These are phyloP conservation scores for Lytechinus pictus DNA, from an alignment of 35 echinoderm and acorn worm species.

Conservation along the genomic window DNA sequence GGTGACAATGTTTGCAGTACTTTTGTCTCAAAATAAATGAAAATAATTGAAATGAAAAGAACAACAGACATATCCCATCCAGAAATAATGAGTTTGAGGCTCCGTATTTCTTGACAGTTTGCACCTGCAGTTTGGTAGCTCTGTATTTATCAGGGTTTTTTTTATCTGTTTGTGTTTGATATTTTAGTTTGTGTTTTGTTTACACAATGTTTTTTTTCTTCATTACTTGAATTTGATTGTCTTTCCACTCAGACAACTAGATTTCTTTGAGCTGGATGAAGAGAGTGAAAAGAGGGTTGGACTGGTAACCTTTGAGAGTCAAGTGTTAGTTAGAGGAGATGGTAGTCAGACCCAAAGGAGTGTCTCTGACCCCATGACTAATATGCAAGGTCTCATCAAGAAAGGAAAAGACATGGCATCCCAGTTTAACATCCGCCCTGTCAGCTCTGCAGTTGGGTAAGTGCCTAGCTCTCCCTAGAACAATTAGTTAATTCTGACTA, in stretches of 20 bases:
- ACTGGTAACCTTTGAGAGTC: conserved; percentile 76
- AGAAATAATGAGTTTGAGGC: too few relatives aligned
- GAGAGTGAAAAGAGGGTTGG: conserved; percentile 78
- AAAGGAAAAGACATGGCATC: conserved; percentile 56
- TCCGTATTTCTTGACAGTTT: too few relatives aligned
- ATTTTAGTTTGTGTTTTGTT: conserved; percentile 7
- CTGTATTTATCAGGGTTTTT: too few relatives aligned
- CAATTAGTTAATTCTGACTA: too few relatives aligned
- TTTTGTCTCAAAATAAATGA: too few relatives aligned
- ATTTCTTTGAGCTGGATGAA: conserved; percentile 80
- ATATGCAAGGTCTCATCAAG: conserved; percentile 54
- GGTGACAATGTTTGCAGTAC: too few relatives aligned
- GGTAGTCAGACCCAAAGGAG: conserved; percentile 22
- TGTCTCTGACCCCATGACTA: conserved; percentile 41
- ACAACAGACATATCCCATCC: too few relatives aligned
- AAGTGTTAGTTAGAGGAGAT: conserved; percentile 64
- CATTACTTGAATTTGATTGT: neutral
- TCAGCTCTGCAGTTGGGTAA: conserved; percentile 55
- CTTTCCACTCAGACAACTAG: conserved; percentile 75
- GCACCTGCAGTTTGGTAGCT: too few relatives aligned
- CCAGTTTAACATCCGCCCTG: conserved; percentile 34
- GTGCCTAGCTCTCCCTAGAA: neutral
- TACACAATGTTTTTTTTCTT: too few relatives aligned
- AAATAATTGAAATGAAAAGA: too few relatives aligned
- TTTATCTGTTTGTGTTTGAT: too few relatives aligned